Percentiles rank a stretch among this genome's conserved stretches.
phyloP scores from a whole-genome alignment of 2,888 invertebrate genomes.

The Monopis laevigella region DNA sequence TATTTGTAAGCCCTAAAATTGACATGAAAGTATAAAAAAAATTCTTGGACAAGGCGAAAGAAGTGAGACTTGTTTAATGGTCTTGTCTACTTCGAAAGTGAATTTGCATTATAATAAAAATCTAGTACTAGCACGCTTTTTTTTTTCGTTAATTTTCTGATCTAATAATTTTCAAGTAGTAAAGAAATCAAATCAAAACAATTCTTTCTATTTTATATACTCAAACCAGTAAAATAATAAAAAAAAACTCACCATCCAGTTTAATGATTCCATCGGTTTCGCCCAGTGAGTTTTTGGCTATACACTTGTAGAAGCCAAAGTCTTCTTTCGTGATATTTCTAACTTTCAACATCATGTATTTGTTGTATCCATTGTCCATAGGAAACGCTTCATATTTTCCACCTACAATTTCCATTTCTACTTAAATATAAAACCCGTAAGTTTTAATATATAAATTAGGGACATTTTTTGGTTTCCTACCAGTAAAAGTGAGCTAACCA shows the following conservation, averaged over 20 bases:
- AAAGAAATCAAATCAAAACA: background rate
- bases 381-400: slow-evolving; percentile 91
- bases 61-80: too few relatives aligned
- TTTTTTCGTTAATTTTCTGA: too few relatives aligned
- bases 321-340: slow-evolving; percentile 81
- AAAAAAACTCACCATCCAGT: slow-evolving; percentile 86
- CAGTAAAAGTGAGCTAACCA: too few relatives aligned
- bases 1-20: too few relatives aligned
- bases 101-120: too few relatives aligned
- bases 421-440: slow-evolving; percentile 59
- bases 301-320: slow-evolving; percentile 90
- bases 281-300: slow-evolving; percentile 90
- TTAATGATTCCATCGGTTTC: slow-evolving; percentile 92
- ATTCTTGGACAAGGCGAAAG: too few relatives aligned
- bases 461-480: too few relatives aligned
- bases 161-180: background rate
- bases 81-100: too few relatives aligned
- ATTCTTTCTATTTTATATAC: background rate
- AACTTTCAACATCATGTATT: slow-evolving; percentile 92
- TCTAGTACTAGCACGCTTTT: too few relatives aligned
- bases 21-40: too few relatives aligned
- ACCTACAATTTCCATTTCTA: slow-evolving; percentile 78
- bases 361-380: slow-evolving; percentile 88
- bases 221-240: background rate
- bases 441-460: too few relatives aligned